Percentiles rank a stretch among this genome's conserved stretches.
Evolutionary conservation across 2,797 vertebrate genomes (phyloP).

Genomic region (Mallotus villosus): DNA sequence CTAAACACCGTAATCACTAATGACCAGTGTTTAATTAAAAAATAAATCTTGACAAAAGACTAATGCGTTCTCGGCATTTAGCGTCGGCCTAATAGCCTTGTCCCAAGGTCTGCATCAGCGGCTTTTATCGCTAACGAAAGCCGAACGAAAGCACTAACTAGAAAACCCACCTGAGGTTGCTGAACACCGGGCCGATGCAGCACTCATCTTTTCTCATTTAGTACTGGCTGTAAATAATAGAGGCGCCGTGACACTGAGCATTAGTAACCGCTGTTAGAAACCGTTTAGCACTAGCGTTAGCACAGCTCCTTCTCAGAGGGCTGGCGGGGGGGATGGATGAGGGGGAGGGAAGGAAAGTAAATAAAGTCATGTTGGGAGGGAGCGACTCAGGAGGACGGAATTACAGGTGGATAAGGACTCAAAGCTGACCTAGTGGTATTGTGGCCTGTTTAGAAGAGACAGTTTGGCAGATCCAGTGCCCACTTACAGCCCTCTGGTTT

Average conservation of each 20-base stretch:
- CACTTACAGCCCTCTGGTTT: not conserved
- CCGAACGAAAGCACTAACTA: not conserved
- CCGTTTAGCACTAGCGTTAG: constrained; percentile 55
- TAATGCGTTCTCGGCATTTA: not conserved
- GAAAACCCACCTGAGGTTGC: constrained; percentile 16
- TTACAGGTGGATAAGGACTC: not conserved
- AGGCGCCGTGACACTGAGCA: constrained; percentile 43
- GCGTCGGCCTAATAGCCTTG: constrained; percentile 9
- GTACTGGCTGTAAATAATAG: constrained; percentile 58
- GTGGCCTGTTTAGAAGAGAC: too few relatives aligned
- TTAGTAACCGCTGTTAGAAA: constrained; percentile 55
- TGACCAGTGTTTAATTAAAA: constrained; percentile 47
- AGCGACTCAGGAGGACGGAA: not conserved
- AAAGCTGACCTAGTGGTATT: too few relatives aligned
- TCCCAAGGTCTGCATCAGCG: constrained; percentile 1
- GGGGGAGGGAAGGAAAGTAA: not conserved
- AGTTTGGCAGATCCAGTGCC: not conserved
- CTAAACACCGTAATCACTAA: not conserved
- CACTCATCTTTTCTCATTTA: constrained; percentile 27
- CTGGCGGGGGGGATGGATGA: not conserved
- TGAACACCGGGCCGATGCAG: not conserved
- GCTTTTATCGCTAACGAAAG: not conserved
- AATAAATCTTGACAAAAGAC: constrained; percentile 36
- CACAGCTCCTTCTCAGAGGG: not conserved
- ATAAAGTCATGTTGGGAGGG: not conserved